These are phyloP conservation scores for Trematocara nigrifrons DNA, from an alignment of 2,113 vertebrate genomes.

Conservation along the genomic window DNA sequence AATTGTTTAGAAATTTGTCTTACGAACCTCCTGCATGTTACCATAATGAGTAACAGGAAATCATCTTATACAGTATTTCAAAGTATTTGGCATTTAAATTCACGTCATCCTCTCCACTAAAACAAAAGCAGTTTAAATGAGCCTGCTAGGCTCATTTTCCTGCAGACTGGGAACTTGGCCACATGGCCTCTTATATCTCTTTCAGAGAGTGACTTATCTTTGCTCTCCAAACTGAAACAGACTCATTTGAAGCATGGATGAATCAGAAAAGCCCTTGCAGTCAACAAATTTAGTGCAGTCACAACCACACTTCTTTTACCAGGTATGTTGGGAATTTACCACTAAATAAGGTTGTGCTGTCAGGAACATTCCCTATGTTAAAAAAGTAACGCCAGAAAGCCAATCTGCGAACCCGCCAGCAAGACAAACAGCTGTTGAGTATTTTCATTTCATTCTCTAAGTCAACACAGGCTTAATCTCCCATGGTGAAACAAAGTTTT, in stretches of 20 bases:
- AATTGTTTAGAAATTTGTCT: not conserved
- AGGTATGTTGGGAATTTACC: not conserved
- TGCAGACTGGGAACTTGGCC: not conserved
- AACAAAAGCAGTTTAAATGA: not conserved
- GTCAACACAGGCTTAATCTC: conserved; percentile 13
- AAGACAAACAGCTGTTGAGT: not conserved
- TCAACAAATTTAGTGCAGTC: not conserved
- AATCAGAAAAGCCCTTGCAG: not conserved
- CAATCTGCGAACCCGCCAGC: not conserved
- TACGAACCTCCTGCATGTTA: not conserved
- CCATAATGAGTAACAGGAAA: not conserved
- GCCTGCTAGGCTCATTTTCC: not conserved
- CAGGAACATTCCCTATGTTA: not conserved
- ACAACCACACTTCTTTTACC: not conserved
- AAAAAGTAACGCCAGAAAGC: not conserved
- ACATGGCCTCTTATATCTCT: not conserved
- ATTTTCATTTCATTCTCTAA: not conserved
- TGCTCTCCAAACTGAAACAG: not conserved
- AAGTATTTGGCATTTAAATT: not conserved
- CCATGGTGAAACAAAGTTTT: not conserved
- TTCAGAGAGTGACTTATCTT: not conserved
- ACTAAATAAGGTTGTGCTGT: not conserved
- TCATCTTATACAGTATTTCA: not conserved
- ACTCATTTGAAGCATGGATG: not conserved
- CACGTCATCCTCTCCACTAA: not conserved